Evolutionary conservation across 2,113 vertebrate genomes (phyloP).

Genomic region (Excalfactoria chinensis): DNA sequence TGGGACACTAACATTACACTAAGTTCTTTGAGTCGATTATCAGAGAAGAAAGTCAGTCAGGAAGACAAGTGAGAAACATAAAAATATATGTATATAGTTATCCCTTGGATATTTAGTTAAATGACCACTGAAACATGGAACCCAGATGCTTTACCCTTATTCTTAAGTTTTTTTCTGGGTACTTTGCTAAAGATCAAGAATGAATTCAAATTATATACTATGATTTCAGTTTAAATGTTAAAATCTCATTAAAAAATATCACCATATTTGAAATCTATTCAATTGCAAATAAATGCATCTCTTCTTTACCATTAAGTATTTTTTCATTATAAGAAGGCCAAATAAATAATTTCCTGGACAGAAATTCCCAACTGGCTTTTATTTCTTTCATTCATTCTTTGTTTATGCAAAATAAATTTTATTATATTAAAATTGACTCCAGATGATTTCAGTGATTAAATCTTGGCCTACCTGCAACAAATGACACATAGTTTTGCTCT

Average conservation of each 20-base stretch:
- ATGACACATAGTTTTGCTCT: background rate
- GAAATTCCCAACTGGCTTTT: background rate
- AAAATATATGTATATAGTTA: background rate
- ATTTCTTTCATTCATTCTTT: background rate
- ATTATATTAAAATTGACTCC: background rate
- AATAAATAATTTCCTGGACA: background rate
- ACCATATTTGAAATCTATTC: background rate
- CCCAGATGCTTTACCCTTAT: background rate
- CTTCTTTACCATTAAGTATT: background rate
- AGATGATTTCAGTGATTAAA: background rate
- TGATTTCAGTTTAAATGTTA: background rate
- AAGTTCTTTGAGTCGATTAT: background rate
- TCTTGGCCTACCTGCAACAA: background rate
- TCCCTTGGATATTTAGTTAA: background rate
- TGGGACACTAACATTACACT: background rate
- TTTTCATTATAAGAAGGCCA: background rate
- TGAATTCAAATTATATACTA: background rate
- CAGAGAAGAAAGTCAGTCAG: background rate
- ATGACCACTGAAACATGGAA: background rate
- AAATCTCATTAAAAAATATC: background rate
- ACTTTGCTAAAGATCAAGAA: rapidly evolving
- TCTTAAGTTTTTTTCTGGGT: rapidly evolving
- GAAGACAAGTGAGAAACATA: background rate
- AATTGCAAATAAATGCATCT: background rate
- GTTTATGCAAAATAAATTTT: background rate